Evolutionary conservation across 2,888 invertebrate species (phyloP), one percentile per base, ranked within the genome.

Genomic region (Acleris laterana): DNA sequence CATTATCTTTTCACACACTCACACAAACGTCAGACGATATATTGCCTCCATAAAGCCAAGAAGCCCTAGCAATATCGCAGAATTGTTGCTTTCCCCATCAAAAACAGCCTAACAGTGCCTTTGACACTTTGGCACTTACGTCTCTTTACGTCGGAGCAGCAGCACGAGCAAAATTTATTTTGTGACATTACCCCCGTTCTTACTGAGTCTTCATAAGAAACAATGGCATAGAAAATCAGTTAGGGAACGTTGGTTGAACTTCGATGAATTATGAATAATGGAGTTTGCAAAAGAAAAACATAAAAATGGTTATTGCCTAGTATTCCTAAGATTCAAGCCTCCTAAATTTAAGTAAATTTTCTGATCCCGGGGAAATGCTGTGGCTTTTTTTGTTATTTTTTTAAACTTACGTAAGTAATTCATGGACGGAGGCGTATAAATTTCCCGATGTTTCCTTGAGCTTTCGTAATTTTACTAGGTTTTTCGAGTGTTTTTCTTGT

Each of bases 1-100:
- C 57, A 63, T 63, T 63, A 63, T 63, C 63, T 63, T 25, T 57
- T 63, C 63, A 63, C 63, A 44, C 57, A 63, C 63, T 57, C 63
- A 51, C 63, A 62, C 56, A 44, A 32, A 48, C 44, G 57, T 51
- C 19, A 57, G 57, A 48, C 20, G 20, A 57, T 63, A 63, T 63
- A 57, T 63, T 50, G 63, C 50, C 19, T 5, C 57, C 57, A 57
- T 57, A 63, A 63, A 63, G n/a, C 56, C 50, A 28, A 51, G 57
- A 7, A 51, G 44, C 44, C 9, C 53, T 62, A 53, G 46, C 61
- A 62, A 62, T 62, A 62, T 62, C 61, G 46, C 28, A 28, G 53
- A 28, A 32, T 53, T 53, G 46, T 46, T 16, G 7, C 20, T 19
- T 11, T 1, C 4, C n/a, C 19, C 16, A 13, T n/a, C 11, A 5